Percentiles rank a stretch among this genome's conserved stretches.
phyloP scores from a whole-genome alignment of 2,888 invertebrate genomes.

The Odontomyia ornata region DNA sequence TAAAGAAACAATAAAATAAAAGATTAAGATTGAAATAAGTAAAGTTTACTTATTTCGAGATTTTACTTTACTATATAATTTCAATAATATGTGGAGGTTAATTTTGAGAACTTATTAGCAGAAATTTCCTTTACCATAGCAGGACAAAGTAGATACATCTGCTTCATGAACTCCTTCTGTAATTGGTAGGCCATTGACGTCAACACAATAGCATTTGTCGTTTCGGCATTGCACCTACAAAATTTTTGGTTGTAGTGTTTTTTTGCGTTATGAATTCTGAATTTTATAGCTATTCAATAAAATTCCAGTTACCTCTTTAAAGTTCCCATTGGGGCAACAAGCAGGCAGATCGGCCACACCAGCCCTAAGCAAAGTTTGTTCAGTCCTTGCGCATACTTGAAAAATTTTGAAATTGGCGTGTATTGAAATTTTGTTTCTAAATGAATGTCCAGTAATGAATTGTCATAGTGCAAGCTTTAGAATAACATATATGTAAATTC shows the following conservation, averaged over 20 bases:
- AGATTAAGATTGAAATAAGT: no score
- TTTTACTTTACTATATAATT: no score
- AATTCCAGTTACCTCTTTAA: slow-evolving; percentile 61
- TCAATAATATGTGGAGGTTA: no score
- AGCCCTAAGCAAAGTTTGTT: slow-evolving; percentile 62
- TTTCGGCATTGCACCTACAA: slow-evolving; percentile 70
- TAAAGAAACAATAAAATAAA: no score
- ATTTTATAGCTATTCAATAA: no score
- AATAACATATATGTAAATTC: no score
- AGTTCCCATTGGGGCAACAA: slow-evolving; percentile 74
- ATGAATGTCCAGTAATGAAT: no score
- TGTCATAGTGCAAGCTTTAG: no score
- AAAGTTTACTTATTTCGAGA: no score
- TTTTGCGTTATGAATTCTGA: no score
- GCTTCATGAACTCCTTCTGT: slow-evolving; percentile 52
- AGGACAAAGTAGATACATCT: not conserved
- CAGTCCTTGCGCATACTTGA: slow-evolving; percentile 73
- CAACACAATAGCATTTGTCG: slow-evolving; percentile 72
- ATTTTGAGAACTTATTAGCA: no score
- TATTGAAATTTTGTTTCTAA: no score
- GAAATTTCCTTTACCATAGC: slow-evolving; percentile 31
- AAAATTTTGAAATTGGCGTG: slow-evolving; percentile 49
- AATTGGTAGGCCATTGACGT: slow-evolving; percentile 69
- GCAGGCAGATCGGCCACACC: slow-evolving; percentile 65
- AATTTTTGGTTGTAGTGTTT: not conserved